Evolutionary conservation across 2,113 vertebrate genomes (phyloP), one percentile per base, ranked within the genome.

Genomic region (Sinocyclocheilus anophthalmus): DNA sequence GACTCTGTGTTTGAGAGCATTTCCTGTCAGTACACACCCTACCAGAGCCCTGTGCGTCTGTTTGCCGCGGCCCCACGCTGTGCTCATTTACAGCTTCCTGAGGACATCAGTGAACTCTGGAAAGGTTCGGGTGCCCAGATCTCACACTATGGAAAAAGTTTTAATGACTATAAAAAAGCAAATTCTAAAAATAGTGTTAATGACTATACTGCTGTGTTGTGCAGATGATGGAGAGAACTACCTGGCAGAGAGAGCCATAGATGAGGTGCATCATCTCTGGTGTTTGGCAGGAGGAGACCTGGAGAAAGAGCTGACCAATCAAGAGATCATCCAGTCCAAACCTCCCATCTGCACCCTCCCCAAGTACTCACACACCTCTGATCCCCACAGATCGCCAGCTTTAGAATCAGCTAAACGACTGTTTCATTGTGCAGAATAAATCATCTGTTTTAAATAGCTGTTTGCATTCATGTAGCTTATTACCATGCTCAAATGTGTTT

Each of bases 201-300:
- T 72, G 30, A 24, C 20, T 53, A 1, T 26, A 45, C 37, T 24
- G 30, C 33, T 39, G 2, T n/a, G 24, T 33, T 53, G 30, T 82
- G 39, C 84, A 97, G 97, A 96, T 78, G 93, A 95, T 75, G 94
- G 94, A 87, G 94, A 90, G 42, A 96, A 98, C 92, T 97, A 96
- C 91, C 91, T 99, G 89, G 93, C 95, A 1, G 97, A 99, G 93
- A 94, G 98, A 88, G 96, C 96, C 88, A 95, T 99, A 88, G 95
- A 99, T 88, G 98, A 99, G 90, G 96, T 99, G 37, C 98, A 99
- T 95, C 94, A 99, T 92, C 95, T 99, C 87, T 99, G 98, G 98
- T 99, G 98, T 93, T 94, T 99, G 91, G 98, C 98, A 65, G 98
- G 98, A 84, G 98, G 98, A 89, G 98, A 99, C 93, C 93, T 99